phyloP scores from a whole-genome alignment of 2,797 vertebrate genomes.

The Enteromius paludinosus region DNA sequence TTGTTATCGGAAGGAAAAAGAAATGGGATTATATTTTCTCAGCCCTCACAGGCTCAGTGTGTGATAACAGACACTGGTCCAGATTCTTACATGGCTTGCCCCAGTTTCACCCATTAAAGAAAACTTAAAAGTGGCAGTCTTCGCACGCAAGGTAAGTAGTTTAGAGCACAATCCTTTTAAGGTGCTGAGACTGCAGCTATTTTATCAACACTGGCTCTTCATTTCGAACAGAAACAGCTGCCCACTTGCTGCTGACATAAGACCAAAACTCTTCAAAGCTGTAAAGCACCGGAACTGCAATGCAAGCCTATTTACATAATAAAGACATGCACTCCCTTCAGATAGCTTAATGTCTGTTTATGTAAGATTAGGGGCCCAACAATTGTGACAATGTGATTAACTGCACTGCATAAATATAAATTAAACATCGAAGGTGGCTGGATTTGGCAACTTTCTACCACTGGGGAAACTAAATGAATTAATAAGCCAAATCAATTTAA shows the following conservation, averaged over 20 bases:
- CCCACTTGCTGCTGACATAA: conserved; percentile 71
- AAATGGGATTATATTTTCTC: conserved; percentile 52
- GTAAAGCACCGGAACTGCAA: conserved; percentile 62
- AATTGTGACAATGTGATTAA: conserved; percentile 35
- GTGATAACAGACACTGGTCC: conserved; percentile 72
- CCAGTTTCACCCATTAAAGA: conserved; percentile 72
- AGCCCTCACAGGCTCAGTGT: conserved; percentile 57
- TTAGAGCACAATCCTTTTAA: conserved; percentile 69
- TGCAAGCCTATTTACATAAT: conserved; percentile 51
- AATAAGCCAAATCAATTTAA: not conserved
- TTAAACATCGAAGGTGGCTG: not conserved
- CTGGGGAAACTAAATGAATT: conserved; percentile 1
- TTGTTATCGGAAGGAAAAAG: conserved; percentile 39
- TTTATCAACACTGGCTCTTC: conserved; percentile 78
- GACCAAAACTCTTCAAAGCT: conserved; percentile 57
- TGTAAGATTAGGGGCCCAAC: conserved; percentile 48
- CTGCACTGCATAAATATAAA: not conserved
- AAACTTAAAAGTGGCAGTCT: conserved; percentile 64
- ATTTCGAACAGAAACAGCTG: conserved; percentile 70
- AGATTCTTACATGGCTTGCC: conserved; percentile 75
- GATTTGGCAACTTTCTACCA: conserved; percentile 11
- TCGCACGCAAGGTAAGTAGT: conserved; percentile 70
- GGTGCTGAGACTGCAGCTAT: conserved; percentile 79
- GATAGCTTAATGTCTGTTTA: conserved; percentile 42
- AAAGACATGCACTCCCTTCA: conserved; percentile 19